These are phyloP conservation scores for Erythrolamprus reginae DNA, from an alignment of 2,113 vertebrate species.

Conservation along the genomic window DNA sequence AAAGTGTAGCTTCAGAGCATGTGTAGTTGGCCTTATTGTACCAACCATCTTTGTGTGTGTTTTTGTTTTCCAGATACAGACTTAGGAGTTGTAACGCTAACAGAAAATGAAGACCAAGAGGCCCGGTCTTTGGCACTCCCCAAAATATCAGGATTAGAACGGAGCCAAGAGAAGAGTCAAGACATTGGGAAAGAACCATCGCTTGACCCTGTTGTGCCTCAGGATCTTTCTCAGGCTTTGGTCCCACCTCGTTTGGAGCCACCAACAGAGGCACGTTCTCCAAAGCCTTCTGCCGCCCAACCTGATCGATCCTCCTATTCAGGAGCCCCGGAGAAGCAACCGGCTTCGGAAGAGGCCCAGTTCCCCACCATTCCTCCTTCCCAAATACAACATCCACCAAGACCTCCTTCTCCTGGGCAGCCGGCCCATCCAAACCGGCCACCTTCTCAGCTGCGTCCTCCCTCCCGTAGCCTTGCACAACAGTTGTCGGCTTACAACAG, in stretches of 20 bases:
- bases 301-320: slow-evolving; percentile 48
- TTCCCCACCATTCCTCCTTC: slow-evolving; percentile 61
- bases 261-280: slow-evolving; percentile 58
- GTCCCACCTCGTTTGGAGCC: slow-evolving; percentile 55
- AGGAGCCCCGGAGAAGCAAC: slow-evolving; percentile 65
- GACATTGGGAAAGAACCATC: slow-evolving; percentile 79
- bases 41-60: background rate
- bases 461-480: slow-evolving; percentile 75
- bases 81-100: slow-evolving; percentile 72
- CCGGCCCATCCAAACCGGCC: slow-evolving; percentile 70
- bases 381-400: slow-evolving; percentile 58
- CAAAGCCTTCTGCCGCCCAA: slow-evolving; percentile 55
- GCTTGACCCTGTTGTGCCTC: slow-evolving; percentile 72
- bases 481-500: slow-evolving; percentile 83
- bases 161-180: slow-evolving; percentile 95
- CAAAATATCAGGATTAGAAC: slow-evolving; percentile 95
- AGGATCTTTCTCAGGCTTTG: slow-evolving; percentile 60
- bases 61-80: slow-evolving; percentile 76
- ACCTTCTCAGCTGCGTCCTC: slow-evolving; percentile 70
- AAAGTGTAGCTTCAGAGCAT: background rate
- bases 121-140: slow-evolving; percentile 79
- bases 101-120: slow-evolving; percentile 85
- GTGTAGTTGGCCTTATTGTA: background rate
- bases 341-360: slow-evolving; percentile 64
- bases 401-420: slow-evolving; percentile 74